A percentile compares a stretch with the other conserved stretches of the same genome.
Evolutionary conservation across 1,140 invertebrate genomes (phyloP).

Genomic region (Dendroctonus ponderosae): DNA sequence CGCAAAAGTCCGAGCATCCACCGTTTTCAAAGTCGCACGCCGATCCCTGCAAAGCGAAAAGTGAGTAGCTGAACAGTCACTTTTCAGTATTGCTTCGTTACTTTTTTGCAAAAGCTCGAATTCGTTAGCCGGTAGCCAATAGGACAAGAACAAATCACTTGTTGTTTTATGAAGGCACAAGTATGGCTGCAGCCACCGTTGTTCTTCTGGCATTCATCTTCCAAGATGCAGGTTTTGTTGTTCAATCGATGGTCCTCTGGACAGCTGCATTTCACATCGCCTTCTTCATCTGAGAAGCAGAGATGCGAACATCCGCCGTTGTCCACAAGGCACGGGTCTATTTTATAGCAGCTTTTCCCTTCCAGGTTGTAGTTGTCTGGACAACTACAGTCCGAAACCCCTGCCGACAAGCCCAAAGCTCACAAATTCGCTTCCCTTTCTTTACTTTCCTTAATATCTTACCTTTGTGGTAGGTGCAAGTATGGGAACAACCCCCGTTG

Average conservation of each 20-base stretch:
- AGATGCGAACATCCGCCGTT: slow-evolving; percentile 64
- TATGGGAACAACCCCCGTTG: slow-evolving; percentile 67
- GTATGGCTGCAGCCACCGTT: slow-evolving; percentile 59
- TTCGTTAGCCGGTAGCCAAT: slow-evolving; percentile 29
- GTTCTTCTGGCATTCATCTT: slow-evolving; percentile 53
- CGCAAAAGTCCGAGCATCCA: slow-evolving; percentile 66
- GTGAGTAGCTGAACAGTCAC: background rate
- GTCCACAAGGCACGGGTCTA: slow-evolving; percentile 63
- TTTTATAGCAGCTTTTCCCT: slow-evolving; percentile 43
- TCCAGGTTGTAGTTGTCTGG: slow-evolving; percentile 69
- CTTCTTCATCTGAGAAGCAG: slow-evolving; percentile 56
- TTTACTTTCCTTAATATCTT: slow-evolving; percentile 54
- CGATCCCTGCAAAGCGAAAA: slow-evolving; percentile 12
- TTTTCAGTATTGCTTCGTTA: background rate
- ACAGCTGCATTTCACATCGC: slow-evolving; percentile 61
- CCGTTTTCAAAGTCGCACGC: slow-evolving; percentile 55
- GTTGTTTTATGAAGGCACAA: slow-evolving; percentile 35
- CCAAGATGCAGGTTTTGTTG: slow-evolving; percentile 53
- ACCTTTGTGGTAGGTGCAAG: slow-evolving; percentile 52
- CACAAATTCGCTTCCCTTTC: background rate
- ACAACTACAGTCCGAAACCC: slow-evolving; percentile 63
- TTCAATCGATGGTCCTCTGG: slow-evolving; percentile 56
- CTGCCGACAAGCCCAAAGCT: slow-evolving; percentile 10
- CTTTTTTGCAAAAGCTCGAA: slow-evolving; percentile 51
- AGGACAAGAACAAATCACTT: slow-evolving; percentile 37